phyloP scores from a whole-genome alignment of 1,140 invertebrate species.

The Bombus terrestris region DNA sequence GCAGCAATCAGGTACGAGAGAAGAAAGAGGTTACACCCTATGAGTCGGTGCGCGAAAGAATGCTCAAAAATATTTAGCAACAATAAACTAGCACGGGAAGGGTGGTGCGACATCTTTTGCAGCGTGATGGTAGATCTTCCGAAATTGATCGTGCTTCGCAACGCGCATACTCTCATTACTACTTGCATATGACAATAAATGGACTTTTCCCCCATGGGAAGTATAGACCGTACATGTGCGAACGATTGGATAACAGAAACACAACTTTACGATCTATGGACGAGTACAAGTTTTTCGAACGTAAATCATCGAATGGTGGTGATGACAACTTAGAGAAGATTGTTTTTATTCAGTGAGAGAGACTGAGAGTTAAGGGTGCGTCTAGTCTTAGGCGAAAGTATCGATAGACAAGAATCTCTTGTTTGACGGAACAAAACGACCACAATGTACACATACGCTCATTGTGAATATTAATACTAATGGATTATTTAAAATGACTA shows the following conservation, averaged over 20 bases:
- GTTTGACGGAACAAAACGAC: background rate
- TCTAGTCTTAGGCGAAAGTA: slow-evolving; percentile 13
- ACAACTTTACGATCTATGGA: background rate
- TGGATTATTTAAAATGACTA: background rate
- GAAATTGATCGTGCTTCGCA: slow-evolving; percentile 68
- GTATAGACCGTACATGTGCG: slow-evolving; percentile 10
- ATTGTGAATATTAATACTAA: background rate
- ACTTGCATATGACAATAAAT: slow-evolving; percentile 62
- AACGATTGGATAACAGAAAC: background rate
- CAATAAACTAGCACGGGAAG: slow-evolving; percentile 54
- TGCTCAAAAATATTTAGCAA: slow-evolving; percentile 47
- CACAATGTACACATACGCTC: background rate
- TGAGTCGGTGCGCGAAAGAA: background rate
- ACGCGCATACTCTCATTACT: slow-evolving; percentile 69
- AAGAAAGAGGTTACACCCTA: slow-evolving; percentile 5
- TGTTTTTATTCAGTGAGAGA: background rate
- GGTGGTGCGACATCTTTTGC: slow-evolving; percentile 65
- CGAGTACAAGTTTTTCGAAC: background rate
- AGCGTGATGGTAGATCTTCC: slow-evolving; percentile 61
- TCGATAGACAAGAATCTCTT: slow-evolving; percentile 5
- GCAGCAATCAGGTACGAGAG: background rate
- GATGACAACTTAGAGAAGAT: slow-evolving; percentile 1
- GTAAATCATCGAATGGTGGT: background rate
- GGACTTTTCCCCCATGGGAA: slow-evolving; percentile 51
- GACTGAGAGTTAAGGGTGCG: slow-evolving; percentile 40